A percentile compares a stretch with the other conserved stretches of the same genome.
These are phyloP conservation scores for Emydura subglobosa DNA, from an alignment of 2,113 vertebrate species.

Conservation along the genomic window DNA sequence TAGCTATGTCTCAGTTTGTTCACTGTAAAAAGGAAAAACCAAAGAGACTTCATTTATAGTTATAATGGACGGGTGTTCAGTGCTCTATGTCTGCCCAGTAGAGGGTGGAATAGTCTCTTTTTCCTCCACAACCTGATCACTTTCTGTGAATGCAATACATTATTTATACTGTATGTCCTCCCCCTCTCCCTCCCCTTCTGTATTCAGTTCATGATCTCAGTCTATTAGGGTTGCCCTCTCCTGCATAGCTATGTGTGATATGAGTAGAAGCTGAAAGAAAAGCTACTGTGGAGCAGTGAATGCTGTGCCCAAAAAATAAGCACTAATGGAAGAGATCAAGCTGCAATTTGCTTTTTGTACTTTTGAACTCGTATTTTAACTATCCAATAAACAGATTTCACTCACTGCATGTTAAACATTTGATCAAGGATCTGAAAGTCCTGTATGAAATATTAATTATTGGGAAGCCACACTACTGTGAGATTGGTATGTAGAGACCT, in stretches of 20 bases:
- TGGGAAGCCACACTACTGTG: accelerated
- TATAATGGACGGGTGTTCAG: slow-evolving; percentile 43
- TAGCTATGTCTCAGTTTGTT: slow-evolving; percentile 28
- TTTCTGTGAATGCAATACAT: slow-evolving; percentile 28
- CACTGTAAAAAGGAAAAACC: slow-evolving; percentile 28
- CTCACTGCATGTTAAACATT: accelerated
- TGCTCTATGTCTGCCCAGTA: slow-evolving; percentile 36
- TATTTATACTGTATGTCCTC: not conserved
- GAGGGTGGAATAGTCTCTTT: slow-evolving; percentile 44
- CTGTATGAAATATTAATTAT: slow-evolving; percentile 46
- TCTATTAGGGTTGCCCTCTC: slow-evolving; percentile 25
- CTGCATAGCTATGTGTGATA: slow-evolving; percentile 29
- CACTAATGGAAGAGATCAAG: not conserved
- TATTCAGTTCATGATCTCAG: slow-evolving; percentile 9
- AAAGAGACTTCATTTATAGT: slow-evolving; percentile 66
- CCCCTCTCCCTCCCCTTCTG: not conserved
- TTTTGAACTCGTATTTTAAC: not conserved
- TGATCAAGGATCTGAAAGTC: slow-evolving; percentile 19
- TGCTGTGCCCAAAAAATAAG: not conserved
- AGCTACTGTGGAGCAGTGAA: not conserved
- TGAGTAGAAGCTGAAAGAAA: slow-evolving; percentile 33
- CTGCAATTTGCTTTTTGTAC: not conserved
- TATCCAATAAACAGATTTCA: not conserved
- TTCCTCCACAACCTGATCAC: slow-evolving; percentile 56
- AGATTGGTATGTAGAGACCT: slow-evolving; percentile 16